These are phyloP conservation scores for Seira sanloemensis DNA, from an alignment of 2,888 invertebrate genomes.

Conservation along the genomic window DNA sequence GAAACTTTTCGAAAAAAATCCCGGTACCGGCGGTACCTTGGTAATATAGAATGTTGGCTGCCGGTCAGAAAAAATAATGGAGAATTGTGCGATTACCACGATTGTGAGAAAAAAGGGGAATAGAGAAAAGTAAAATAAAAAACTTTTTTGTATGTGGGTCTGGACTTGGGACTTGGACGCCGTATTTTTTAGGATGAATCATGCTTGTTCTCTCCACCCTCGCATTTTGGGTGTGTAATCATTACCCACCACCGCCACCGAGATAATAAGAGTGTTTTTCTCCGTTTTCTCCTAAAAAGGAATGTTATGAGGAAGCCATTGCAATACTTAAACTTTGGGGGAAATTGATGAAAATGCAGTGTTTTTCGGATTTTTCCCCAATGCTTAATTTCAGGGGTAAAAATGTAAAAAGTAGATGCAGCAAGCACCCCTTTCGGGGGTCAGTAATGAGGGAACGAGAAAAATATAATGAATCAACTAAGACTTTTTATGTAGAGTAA, in stretches of 20 bases:
- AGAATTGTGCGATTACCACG: no score
- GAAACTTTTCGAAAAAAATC: no score
- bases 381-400: neutral
- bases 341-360: neutral
- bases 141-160: neutral
- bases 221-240: no score
- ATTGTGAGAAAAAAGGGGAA: no score
- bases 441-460: no score
- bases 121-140: neutral
- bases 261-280: neutral
- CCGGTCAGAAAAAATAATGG: no score
- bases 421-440: no score
- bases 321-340: neutral
- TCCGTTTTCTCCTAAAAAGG: neutral
- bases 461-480: no score
- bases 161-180: neutral
- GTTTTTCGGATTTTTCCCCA: neutral
- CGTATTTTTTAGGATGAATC: neutral
- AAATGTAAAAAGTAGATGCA: no score
- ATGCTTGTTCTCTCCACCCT: conserved; percentile 3
- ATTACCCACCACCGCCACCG: neutral
- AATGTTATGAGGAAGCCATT: neutral
- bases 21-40: no score
- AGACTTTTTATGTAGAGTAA: no score
- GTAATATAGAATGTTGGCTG: no score